Base-by-base conservation (phyloP, 2,888 invertebrate species). In the Oligia latruncula region DNA sequence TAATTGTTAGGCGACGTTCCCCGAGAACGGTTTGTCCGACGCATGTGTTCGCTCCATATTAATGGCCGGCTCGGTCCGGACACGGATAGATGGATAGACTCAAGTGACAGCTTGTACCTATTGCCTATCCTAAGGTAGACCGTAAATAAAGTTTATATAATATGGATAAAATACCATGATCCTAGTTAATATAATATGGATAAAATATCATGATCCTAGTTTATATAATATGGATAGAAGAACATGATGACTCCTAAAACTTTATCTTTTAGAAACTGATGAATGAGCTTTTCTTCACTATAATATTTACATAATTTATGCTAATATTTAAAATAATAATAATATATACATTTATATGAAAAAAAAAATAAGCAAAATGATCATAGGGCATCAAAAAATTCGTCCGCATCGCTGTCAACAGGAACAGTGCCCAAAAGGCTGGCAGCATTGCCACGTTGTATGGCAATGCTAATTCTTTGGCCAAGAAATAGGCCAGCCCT, bases 41-140 rank as follows among this genome's bases (percentile, higher is more conserved):
- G 85, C 67, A 66, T 79, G 43, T 74, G 67, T 67, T 74, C 35
- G 74, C 80, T 71, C 29, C 74, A 67, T 68, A 68, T 49, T 84
- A 72, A 80, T 75, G 74, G 85, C 62, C 46, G 40, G 52, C 71
- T 58, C 35, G 35, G 71, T 67, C 60, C 70, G 66, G 80, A 83
- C 80, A 52, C 35, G 23, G 74, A 80, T 29, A 55, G 71, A 75
- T 80, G 74, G 80, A 72, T 64, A 71, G 52, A 40, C 58, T 58
- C 85, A n/a, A 70, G 49, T 62, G 74, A 67, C 71, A 71, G n/a
- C 43, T 67, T 71, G 64, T 71, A 58, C 8, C 20, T 55, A 60
- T 70, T 60, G 68, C 23, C 52, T 77, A 46, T 35, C 23, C 52
- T 62, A 49, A n/a, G 29, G 29, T 29, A 35, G 5, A 71, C 17